Evolutionary conservation across 2,113 vertebrate genomes (phyloP).

Genomic region (Anolis carolinensis): DNA sequence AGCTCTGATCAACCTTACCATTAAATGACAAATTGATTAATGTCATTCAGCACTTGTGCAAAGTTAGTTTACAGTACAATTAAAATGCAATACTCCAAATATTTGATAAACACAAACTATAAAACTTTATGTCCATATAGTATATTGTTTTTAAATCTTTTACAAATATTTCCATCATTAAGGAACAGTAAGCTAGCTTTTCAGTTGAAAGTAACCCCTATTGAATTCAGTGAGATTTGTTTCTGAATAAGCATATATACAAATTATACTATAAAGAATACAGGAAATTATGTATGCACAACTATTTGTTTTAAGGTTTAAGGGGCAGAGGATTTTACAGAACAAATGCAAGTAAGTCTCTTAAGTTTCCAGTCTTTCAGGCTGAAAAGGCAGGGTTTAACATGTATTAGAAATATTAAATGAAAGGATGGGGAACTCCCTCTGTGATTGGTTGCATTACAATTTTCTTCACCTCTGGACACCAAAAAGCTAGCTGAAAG

Average conservation of each 20-base stretch:
- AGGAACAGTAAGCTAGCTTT: not conserved
- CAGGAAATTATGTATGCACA: constrained; percentile 44
- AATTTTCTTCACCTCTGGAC: not conserved
- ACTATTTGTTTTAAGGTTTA: constrained; percentile 31
- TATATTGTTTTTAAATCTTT: not conserved
- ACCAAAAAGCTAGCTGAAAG: not conserved
- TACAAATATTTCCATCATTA: constrained; percentile 45
- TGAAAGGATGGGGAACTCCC: not conserved
- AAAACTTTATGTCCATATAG: not conserved
- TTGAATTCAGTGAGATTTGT: not conserved
- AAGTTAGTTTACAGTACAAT: constrained; percentile 64
- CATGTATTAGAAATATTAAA: not conserved
- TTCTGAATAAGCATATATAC: not conserved
- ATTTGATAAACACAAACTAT: constrained; percentile 49
- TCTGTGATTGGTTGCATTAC: not conserved
- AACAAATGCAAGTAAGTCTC: not conserved
- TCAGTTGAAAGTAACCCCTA: not conserved
- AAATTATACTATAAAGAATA: not conserved
- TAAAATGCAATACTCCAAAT: constrained; percentile 52
- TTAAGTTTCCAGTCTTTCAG: not conserved
- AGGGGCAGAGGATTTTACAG: not conserved
- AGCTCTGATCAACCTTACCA: constrained; percentile 78
- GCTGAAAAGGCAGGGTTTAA: not conserved
- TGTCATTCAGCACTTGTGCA: constrained; percentile 61
- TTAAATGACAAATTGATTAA: constrained; percentile 80